These are phyloP conservation scores for Dromococcyx pavoninus DNA, from an alignment of 2,797 vertebrate genomes.

Conservation along the genomic window DNA sequence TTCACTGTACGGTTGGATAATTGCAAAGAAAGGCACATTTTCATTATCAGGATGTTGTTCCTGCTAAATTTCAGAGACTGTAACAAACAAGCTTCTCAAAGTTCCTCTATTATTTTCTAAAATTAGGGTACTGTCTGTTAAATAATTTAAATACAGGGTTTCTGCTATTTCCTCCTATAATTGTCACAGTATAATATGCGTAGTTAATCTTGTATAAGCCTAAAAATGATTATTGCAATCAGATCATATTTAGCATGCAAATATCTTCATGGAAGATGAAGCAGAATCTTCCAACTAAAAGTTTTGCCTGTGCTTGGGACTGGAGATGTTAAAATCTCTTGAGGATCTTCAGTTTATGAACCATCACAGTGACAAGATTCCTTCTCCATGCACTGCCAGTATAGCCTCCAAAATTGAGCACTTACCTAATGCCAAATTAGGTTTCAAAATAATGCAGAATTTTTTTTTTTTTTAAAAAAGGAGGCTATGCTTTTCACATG, in stretches of 20 bases:
- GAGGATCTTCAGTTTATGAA: background rate
- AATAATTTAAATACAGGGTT: background rate
- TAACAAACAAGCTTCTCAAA: background rate
- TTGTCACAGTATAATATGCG: background rate
- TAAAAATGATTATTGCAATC: background rate
- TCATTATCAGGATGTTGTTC: background rate
- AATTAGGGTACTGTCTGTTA: background rate
- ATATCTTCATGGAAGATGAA: background rate
- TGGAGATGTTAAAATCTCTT: background rate
- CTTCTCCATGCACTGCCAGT: background rate
- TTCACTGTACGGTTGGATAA: background rate
- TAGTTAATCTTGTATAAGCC: background rate
- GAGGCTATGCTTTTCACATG: background rate
- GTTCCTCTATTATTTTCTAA: background rate
- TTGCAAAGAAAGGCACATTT: background rate
- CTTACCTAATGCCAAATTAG: background rate
- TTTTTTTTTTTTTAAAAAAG: background rate
- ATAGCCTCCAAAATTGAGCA: background rate
- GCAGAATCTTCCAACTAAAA: background rate
- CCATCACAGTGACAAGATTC: background rate
- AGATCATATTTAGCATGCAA: background rate
- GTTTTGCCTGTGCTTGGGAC: background rate
- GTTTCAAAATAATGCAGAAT: background rate
- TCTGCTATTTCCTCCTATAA: background rate
- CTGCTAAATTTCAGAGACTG: background rate